Percentiles rank a stretch among this genome's conserved stretches.
Conservation (phyloP, 2,888 invertebrate genomes). For the Lepidochitona cinerea region DNA sequence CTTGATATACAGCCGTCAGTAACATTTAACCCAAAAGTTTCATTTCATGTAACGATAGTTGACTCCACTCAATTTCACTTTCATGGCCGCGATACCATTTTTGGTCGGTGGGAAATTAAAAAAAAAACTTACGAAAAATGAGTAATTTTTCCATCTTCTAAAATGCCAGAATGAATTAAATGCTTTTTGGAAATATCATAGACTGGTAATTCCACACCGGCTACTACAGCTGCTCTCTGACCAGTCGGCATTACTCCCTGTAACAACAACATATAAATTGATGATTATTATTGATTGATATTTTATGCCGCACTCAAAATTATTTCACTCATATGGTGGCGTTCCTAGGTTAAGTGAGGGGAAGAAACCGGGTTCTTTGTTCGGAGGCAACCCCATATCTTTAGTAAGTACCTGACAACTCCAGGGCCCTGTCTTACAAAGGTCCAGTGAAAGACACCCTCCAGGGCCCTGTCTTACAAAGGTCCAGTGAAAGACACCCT, state of each 20-base stretch:
- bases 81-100: too few relatives aligned
- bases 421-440: too few relatives aligned
- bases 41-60: too few relatives aligned
- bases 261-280: background rate
- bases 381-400: background rate
- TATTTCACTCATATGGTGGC: too few relatives aligned
- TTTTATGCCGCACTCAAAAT: background rate
- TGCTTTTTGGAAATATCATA: constrained; percentile 91
- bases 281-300: background rate
- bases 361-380: background rate
- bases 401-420: background rate
- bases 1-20: too few relatives aligned
- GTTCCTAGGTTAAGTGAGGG: too few relatives aligned
- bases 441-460: too few relatives aligned
- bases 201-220: constrained; percentile 93
- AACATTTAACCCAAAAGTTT: too few relatives aligned
- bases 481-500: too few relatives aligned
- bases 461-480: too few relatives aligned
- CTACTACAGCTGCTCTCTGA: constrained; percentile 93
- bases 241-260: constrained; percentile 93
- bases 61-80: too few relatives aligned
- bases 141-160: constrained; percentile 87
- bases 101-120: too few relatives aligned
- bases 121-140: constrained; percentile 86
- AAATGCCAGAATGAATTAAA: constrained; percentile 75